Conservation (phyloP, 2,113 vertebrate genomes). For the Tetrao urogallus region DNA sequence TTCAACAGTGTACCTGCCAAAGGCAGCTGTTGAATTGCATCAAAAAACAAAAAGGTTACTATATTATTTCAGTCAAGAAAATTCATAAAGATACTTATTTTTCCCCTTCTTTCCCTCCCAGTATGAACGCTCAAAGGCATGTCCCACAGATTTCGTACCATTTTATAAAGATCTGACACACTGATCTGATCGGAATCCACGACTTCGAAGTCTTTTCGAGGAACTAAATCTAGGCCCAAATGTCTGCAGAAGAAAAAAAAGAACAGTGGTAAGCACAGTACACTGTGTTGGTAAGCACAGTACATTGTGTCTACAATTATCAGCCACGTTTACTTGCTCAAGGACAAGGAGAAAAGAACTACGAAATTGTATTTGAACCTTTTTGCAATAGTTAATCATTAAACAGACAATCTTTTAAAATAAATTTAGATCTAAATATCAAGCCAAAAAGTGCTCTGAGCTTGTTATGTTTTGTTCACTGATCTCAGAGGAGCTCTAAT, state of each 20-base stretch:
- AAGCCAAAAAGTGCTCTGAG: background rate
- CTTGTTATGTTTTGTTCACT: background rate
- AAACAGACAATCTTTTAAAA: background rate
- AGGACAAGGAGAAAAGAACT: background rate
- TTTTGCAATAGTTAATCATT: background rate
- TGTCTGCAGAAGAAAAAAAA: conserved; percentile 82
- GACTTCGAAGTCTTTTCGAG: conserved; percentile 97
- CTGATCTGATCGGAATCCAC: conserved; percentile 98
- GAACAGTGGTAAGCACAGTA: background rate
- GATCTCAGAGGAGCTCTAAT: background rate
- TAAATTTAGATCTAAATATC: background rate
- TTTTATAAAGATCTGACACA: conserved; percentile 96
- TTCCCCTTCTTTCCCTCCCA: background rate
- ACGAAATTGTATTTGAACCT: background rate
- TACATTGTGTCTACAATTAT: background rate
- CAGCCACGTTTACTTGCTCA: background rate
- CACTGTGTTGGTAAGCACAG: background rate
- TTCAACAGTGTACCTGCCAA: background rate
- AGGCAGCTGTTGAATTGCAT: background rate
- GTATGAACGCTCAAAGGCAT: background rate
- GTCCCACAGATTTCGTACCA: conserved; percentile 82
- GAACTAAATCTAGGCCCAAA: conserved; percentile 94
- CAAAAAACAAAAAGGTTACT: background rate
- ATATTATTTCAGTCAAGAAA: background rate
- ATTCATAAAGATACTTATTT: background rate